Base-by-base conservation (phyloP, 2,888 invertebrate genomes). In the Agonum fuliginosum region DNA sequence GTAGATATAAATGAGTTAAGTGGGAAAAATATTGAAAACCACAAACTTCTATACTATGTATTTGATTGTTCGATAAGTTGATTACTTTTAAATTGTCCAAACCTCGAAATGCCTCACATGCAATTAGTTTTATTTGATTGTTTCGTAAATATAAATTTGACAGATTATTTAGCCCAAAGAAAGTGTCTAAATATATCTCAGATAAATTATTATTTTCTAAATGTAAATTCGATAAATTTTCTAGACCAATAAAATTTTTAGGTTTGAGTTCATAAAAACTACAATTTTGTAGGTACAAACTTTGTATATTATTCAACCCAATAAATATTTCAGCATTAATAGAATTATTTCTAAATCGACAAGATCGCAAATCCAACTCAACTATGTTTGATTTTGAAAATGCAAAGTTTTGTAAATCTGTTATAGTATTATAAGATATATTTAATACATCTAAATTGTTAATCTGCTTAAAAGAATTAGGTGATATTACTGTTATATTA, bases 11-110 rank as follows among this genome's bases (percentile, higher is more conserved):
- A 48, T 67, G 20, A 20, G 24, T 19, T 51, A 75, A 75, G 20
- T 75, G 19, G 1, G 67, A 67, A 51, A 75, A 75, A 67, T 65
- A 75, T 34, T 75, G 75, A 30, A 75, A 75, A 0, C 37, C 75
- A 30, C 75, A 65, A 12, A 75, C 27, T 34, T 27, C 75, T 20
- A 75, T 75, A 17, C 14, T 34, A 19, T 67, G 17, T 48, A 75
- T 8, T 17, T 48, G 24, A 51, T 75, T 75, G 12, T 48, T 10
- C 0, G 65, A 30, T 30, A 75, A 67, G 12, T 75, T 37, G 19
- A 75, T 12, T 14, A 14, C 27, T 34, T 65, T 75, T 14, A 75
- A 22, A 34, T 67, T 48, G 48, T 75, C 37, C 24, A 75, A 51
- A 14, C 51, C 75, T 12, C n/a, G 12, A 14, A 75, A 75, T 12